Evolutionary conservation across 2,113 vertebrate genomes (phyloP).

Genomic region (Herpetotheres cachinnans): DNA sequence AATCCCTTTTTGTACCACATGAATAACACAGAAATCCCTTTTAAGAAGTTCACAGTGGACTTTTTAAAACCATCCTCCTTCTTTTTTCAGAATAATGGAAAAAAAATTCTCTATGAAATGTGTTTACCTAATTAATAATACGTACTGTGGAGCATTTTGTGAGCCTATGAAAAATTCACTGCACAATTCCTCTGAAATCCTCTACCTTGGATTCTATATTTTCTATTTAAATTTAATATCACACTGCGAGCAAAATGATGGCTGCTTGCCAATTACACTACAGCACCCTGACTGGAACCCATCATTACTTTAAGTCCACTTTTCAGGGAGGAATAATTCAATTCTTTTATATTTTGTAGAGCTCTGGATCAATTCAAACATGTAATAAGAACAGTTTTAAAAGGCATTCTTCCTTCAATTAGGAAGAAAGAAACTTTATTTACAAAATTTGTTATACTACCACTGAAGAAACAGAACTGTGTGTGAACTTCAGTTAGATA

Average conservation of each 20-base stretch:
- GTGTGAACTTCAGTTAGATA: not conserved
- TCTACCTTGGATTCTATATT: not conserved
- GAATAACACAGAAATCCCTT: not conserved
- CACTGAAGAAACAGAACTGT: not conserved
- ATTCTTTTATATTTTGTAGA: constrained; percentile 4
- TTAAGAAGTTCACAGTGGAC: not conserved
- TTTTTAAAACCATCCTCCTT: not conserved
- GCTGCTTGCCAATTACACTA: not conserved
- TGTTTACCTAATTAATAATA: constrained; percentile 2
- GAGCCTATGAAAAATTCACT: not conserved
- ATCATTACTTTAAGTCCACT: constrained; percentile 18
- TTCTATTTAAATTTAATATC: constrained; percentile 30
- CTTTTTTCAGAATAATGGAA: not conserved
- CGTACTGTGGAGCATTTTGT: not conserved
- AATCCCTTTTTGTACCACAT: not conserved
- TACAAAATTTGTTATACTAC: not conserved
- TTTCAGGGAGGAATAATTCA: constrained; percentile 7
- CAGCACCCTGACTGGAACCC: not conserved
- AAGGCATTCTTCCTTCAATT: not conserved
- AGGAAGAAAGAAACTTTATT: not conserved
- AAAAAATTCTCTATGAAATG: not conserved
- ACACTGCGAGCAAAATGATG: not conserved
- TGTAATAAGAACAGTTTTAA: not conserved
- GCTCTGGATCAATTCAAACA: constrained; percentile 16
- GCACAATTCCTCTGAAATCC: constrained; percentile 6